These are phyloP conservation scores for Volucella bombylans DNA, from an alignment of 2,888 invertebrate genomes.

Conservation along the genomic window DNA sequence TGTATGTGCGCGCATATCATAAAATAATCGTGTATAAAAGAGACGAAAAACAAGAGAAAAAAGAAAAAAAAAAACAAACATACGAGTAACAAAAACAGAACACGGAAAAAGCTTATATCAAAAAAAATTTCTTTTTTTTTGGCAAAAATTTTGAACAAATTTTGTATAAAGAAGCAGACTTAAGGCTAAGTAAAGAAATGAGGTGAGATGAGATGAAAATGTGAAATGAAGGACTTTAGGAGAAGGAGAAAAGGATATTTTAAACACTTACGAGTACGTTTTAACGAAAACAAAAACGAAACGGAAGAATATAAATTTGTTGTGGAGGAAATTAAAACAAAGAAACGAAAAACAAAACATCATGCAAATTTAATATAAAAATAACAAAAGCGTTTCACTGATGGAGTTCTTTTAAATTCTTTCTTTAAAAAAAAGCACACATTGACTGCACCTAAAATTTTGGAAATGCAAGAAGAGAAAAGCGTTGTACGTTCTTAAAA, in stretches of 20 bases:
- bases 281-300: too few species aligned
- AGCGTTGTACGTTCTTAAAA: not conserved
- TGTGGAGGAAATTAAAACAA: constrained; percentile 11
- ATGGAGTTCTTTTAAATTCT: not conserved
- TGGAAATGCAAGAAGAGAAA: not conserved
- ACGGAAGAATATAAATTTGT: constrained; percentile 32
- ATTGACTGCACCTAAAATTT: constrained; percentile 13
- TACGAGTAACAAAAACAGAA: constrained; percentile 68
- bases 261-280: not conserved
- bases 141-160: not conserved
- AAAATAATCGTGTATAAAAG: constrained; percentile 65
- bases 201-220: constrained; percentile 61
- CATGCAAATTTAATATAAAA: constrained; percentile 39
- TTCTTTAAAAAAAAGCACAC: constrained; percentile 3
- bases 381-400: constrained; percentile 14
- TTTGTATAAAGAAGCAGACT: constrained; percentile 53
- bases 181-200: constrained; percentile 50
- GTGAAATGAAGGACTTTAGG: constrained; percentile 48
- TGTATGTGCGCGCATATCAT: constrained; percentile 59
- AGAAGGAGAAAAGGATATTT: constrained; percentile 23
- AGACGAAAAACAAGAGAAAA: constrained; percentile 66
- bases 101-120: constrained; percentile 56
- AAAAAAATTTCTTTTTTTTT: constrained; percentile 27
- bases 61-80: constrained; percentile 65
- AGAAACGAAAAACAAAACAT: not conserved